Percentiles rank a stretch among this genome's conserved stretches.
These are phyloP conservation scores for Pholis gunnellus DNA, from an alignment of 2,113 vertebrate species.

Conservation along the genomic window DNA sequence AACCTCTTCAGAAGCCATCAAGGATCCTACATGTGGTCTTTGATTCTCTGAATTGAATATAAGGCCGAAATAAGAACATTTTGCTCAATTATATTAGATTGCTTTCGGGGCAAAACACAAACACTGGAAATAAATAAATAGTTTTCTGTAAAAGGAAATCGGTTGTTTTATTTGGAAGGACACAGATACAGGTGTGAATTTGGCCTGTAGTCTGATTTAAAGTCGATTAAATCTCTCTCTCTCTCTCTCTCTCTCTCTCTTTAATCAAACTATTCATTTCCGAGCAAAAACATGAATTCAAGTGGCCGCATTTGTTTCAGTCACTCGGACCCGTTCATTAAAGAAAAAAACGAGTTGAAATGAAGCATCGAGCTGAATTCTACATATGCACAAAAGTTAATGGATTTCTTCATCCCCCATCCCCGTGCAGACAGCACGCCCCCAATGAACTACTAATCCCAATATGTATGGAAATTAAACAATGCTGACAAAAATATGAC, in stretches of 20 bases:
- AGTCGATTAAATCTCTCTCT: no score
- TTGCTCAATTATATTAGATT: no score
- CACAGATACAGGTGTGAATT: no score
- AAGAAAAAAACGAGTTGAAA: not conserved
- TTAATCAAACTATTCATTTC: not conserved
- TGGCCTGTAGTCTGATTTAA: no score
- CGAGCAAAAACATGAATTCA: not conserved
- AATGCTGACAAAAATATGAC: slow-evolving; percentile 56
- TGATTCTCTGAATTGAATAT: no score
- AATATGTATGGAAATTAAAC: slow-evolving; percentile 74
- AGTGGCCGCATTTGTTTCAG: slow-evolving; percentile 3
- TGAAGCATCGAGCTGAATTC: not conserved
- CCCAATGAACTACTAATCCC: slow-evolving; percentile 61
- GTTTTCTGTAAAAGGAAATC: no score
- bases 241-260: not conserved
- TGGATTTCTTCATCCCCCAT: slow-evolving; percentile 24
- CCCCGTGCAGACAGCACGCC: slow-evolving; percentile 1
- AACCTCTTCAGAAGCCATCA: no score
- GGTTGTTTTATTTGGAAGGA: not conserved
- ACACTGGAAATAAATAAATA: no score
- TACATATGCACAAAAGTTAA: slow-evolving; percentile 21
- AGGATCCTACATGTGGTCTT: no score
- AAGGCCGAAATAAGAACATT: no score
- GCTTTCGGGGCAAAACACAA: no score
- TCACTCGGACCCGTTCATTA: not conserved